Conservation (phyloP, 2,888 invertebrate species). For the Abrostola tripartita region DNA sequence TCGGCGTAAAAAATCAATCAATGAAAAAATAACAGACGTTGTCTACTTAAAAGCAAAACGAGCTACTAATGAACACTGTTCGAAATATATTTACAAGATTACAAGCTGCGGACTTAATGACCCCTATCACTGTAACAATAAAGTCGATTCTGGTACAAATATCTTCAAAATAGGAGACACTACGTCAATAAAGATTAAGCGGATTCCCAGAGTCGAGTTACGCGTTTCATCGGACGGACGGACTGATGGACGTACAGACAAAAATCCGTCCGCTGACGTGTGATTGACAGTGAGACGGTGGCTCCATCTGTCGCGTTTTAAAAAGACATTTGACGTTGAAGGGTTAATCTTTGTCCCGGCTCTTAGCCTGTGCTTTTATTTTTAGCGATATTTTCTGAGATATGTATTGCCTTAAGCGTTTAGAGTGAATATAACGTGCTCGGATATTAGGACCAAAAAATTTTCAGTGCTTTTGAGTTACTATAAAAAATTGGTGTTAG, state of each 20-base stretch:
- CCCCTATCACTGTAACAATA: constrained; percentile 9
- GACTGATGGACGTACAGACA: constrained; percentile 70
- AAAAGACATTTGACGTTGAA: constrained; percentile 60
- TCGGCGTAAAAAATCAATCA: constrained; percentile 51
- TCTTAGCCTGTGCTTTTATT: constrained; percentile 46
- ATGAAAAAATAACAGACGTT: constrained; percentile 63
- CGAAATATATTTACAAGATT: constrained; percentile 46
- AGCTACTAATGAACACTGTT: constrained; percentile 74
- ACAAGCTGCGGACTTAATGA: constrained; percentile 2
- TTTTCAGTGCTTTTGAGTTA: not conserved
- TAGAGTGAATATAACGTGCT: constrained; percentile 8
- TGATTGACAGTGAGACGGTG: constrained; percentile 70
- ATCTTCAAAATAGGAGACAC: constrained; percentile 37
- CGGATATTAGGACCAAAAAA: not conserved
- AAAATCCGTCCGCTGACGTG: constrained; percentile 70
- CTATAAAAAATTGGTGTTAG: not conserved
- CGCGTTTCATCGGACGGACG: constrained; percentile 65
- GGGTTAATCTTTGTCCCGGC: constrained; percentile 58
- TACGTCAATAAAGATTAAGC: constrained; percentile 78
- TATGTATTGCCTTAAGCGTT: constrained; percentile 27
- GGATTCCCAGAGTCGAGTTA: constrained; percentile 68
- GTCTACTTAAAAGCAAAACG: constrained; percentile 76
- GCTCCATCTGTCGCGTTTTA: constrained; percentile 53
- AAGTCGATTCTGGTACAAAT: constrained; percentile 26
- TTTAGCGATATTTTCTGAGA: constrained; percentile 32